Evolutionary conservation across 2,797 vertebrate species (phyloP).

Genomic region (Nyctalus aviator): DNA sequence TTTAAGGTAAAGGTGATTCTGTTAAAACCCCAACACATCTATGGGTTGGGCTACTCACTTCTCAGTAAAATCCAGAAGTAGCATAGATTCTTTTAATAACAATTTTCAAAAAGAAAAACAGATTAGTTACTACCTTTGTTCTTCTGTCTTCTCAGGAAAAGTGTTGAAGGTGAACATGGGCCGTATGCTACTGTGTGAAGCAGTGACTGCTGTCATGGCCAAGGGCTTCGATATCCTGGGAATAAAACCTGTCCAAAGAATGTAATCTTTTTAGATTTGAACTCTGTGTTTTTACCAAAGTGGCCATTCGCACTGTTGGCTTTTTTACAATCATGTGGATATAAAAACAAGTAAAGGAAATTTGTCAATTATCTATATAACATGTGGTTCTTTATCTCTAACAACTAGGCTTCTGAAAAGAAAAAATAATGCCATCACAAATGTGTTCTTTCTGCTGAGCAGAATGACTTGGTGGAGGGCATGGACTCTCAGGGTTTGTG

Average conservation of each 20-base stretch:
- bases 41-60: neutral
- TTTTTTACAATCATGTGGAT: slow-evolving; percentile 68
- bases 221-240: slow-evolving; percentile 97
- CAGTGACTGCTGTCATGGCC: slow-evolving; percentile 94
- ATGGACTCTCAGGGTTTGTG: neutral
- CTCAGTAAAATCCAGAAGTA: neutral
- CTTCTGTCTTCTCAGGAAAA: slow-evolving; percentile 88
- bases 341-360: slow-evolving; percentile 72
- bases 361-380: slow-evolving; percentile 54
- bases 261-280: slow-evolving; percentile 87
- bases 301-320: slow-evolving; percentile 44
- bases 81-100: neutral
- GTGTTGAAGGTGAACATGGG: slow-evolving; percentile 97
- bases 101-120: neutral
- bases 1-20: slow-evolving; percentile 14
- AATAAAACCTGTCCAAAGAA: slow-evolving; percentile 94
- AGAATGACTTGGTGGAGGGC: neutral
- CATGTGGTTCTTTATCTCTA: slow-evolving; percentile 59
- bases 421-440: neutral
- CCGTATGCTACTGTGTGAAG: slow-evolving; percentile 97
- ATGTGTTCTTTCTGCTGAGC: neutral
- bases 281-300: slow-evolving; percentile 65
- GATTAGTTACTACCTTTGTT: neutral
- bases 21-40: neutral
- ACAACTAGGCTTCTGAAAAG: slow-evolving; percentile 4